Evolutionary conservation across 2,797 vertebrate species (phyloP).

Genomic region (Lerista edwardsae): DNA sequence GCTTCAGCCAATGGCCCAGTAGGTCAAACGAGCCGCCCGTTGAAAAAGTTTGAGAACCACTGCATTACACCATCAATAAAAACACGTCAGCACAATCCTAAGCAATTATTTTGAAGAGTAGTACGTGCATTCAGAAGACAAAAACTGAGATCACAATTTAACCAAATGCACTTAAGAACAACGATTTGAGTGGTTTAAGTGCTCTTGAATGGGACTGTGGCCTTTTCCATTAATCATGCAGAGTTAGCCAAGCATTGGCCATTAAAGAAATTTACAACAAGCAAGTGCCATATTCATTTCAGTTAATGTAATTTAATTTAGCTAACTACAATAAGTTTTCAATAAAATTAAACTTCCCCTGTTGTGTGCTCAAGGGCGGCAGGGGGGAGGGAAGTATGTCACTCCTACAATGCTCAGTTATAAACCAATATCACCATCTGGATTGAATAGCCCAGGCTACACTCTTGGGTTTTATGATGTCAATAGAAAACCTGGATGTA

Average conservation of each 20-base stretch:
- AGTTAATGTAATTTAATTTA: background rate
- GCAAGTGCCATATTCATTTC: background rate
- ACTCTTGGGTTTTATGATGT: background rate
- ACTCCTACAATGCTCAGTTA: constrained; percentile 4
- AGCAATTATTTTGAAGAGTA: background rate
- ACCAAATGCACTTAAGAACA: background rate
- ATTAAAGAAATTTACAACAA: background rate
- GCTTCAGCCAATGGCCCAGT: too few species aligned
- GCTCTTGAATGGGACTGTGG: background rate
- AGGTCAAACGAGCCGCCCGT: too few species aligned
- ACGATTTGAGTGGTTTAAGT: background rate
- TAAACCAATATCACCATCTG: constrained; percentile 22
- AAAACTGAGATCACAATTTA: background rate
- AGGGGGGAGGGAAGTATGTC: background rate
- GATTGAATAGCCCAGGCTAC: constrained; percentile 28
- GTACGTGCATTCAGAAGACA: background rate
- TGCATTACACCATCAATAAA: background rate
- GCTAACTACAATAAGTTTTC: background rate
- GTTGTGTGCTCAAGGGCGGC: constrained; percentile 7
- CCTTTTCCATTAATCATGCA: background rate
- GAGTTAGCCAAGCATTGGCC: background rate
- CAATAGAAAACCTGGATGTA: constrained; percentile 7
- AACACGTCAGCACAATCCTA: background rate
- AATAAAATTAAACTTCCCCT: background rate
- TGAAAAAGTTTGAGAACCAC: too few species aligned